Evolutionary conservation across 2,113 vertebrate species (phyloP), one percentile per base, ranked within the genome.

Genomic region (Deroptyus accipitrinus): DNA sequence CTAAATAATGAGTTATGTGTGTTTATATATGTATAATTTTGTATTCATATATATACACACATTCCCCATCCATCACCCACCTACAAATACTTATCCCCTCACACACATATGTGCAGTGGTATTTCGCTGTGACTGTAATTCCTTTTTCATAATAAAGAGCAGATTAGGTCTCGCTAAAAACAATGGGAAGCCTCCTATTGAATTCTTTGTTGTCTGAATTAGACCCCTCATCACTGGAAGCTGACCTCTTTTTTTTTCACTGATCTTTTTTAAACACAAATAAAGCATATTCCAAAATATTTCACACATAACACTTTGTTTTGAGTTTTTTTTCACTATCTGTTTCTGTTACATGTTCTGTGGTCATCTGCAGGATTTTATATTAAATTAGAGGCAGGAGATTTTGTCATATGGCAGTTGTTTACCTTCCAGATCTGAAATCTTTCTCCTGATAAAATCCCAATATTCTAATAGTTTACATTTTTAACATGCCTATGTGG

Each of bases 11-110:
- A 39, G 63, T 55, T 82, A 83, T 83, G 63, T 92, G 87, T 94
- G 89, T 92, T 70, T 76, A 49, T 93, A 82, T 94, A 93, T 95
- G 85, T 72, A 22, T 79, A 86, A 31, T 5, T 69, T 24, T 9
- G 30, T 5, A 33, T 78, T 82, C 94, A 87, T 93, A 25, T 73
- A 79, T 88, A 82, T 22, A 73, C 94, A 96, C 95, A 79, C 88
- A 2, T 51, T 48, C 24, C 72, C 72, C 90, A 88, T 94, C 76
- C 95, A 70, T 94, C 79, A 11, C 80, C 27, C 74, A 33, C 74
- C 14, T 54, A 24, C 69, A 62, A n/a, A 42, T 33, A 39, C 35
- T 44, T 23, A 18, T 35, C 46, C 35, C 35, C 6, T 23, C 52
- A 76, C 72, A 17, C 48, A 16, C 62, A 73, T 16, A 5, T 7